Evolutionary conservation across 2,888 invertebrate species (phyloP).

Genomic region (Sarcophaga variegata): DNA sequence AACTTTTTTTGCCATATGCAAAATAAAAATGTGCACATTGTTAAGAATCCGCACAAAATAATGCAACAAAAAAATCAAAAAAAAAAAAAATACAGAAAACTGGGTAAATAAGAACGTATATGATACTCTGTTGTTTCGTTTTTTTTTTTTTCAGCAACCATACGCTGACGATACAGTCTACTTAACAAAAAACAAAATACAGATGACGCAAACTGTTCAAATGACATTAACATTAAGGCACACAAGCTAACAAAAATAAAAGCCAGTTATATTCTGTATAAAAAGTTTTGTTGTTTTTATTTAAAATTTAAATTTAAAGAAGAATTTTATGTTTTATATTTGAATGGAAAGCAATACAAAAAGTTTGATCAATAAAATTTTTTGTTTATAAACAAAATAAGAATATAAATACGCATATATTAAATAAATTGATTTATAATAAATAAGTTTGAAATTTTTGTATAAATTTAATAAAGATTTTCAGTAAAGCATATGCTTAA

Average conservation of each 20-base stretch:
- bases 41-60: conserved; percentile 62
- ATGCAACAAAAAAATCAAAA: not conserved
- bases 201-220: conserved; percentile 61
- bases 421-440: too few species aligned
- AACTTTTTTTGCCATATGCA: conserved; percentile 46
- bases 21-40: conserved; percentile 60
- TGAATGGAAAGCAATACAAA: too few species aligned
- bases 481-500: too few species aligned
- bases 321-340: conserved; percentile 20
- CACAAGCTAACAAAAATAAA: not conserved
- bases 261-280: not conserved
- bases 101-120: not conserved
- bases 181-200: conserved; percentile 57
- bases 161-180: conserved; percentile 57
- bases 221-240: conserved; percentile 50
- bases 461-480: too few species aligned
- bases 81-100: not conserved
- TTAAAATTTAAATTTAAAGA: conserved; percentile 7
- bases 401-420: too few species aligned
- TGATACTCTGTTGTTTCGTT: too few species aligned
- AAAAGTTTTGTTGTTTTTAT: not conserved
- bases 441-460: too few species aligned
- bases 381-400: too few species aligned
- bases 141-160: conserved; percentile 21
- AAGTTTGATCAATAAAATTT: too few species aligned